Conservation (phyloP, 2,797 vertebrate genomes). For the Otolemur crassicaudatus region DNA sequence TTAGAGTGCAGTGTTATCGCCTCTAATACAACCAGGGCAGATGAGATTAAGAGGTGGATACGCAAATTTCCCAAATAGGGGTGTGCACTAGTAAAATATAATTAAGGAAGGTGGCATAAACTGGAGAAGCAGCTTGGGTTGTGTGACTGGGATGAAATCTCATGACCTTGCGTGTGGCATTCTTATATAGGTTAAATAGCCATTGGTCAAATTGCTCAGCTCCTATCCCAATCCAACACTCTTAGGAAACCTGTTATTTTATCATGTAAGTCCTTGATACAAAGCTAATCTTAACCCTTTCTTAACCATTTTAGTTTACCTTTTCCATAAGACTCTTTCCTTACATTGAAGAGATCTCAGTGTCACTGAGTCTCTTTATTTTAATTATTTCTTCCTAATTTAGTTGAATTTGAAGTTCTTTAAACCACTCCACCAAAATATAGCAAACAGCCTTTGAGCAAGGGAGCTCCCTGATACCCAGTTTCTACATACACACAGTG, state of each 20-base stretch:
- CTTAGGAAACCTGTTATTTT: neutral
- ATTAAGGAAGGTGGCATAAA: neutral
- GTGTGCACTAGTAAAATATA: neutral
- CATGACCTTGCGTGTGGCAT: neutral
- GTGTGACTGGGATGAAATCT: neutral
- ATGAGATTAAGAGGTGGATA: neutral
- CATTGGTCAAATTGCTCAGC: neutral
- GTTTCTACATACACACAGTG: neutral
- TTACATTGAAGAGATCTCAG: neutral
- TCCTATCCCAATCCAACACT: accelerated
- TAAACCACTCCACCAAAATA: neutral
- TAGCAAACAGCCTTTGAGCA: neutral
- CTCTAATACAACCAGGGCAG: neutral
- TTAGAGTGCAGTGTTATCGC: neutral
- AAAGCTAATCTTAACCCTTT: neutral
- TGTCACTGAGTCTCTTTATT: neutral
- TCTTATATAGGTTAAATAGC: neutral
- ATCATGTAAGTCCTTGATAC: no score
- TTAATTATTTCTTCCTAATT: neutral
- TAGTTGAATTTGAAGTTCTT: neutral
- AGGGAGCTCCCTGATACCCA: neutral
- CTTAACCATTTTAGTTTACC: neutral
- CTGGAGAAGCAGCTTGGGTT: neutral
- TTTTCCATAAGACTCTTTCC: neutral
- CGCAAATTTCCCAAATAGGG: neutral